These are phyloP conservation scores for Lasiurus cinereus DNA, from an alignment of 2,113 vertebrate genomes.

Conservation along the genomic window DNA sequence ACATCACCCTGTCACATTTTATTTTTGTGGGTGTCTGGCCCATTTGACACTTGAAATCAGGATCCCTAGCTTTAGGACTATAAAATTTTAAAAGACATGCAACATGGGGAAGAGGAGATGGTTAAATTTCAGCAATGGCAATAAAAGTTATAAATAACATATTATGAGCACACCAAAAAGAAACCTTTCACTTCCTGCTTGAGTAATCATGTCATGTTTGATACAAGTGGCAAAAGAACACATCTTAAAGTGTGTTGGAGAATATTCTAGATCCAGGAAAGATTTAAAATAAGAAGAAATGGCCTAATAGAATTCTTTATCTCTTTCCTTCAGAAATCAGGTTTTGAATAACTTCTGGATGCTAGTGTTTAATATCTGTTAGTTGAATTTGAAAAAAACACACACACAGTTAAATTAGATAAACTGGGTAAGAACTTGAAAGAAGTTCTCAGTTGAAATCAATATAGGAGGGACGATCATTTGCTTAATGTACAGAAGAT, in stretches of 20 bases:
- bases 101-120: background rate
- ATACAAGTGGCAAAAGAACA: background rate
- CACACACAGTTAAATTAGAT: background rate
- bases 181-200: background rate
- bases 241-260: background rate
- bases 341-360: background rate
- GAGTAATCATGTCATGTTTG: background rate
- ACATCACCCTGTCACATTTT: background rate
- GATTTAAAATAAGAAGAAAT: background rate
- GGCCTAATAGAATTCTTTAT: background rate
- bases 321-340: background rate
- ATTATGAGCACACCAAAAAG: background rate
- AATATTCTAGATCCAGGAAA: background rate
- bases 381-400: background rate
- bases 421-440: background rate
- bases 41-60: background rate
- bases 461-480: accelerated
- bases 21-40: background rate
- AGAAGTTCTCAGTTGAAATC: background rate
- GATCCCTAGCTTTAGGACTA: background rate
- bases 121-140: background rate
- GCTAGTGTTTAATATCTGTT: background rate
- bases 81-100: background rate
- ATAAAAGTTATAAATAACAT: conserved; percentile 2
- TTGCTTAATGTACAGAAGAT: background rate